Evolutionary conservation across 2,113 vertebrate species (phyloP).

Genomic region (Prinia subflava): DNA sequence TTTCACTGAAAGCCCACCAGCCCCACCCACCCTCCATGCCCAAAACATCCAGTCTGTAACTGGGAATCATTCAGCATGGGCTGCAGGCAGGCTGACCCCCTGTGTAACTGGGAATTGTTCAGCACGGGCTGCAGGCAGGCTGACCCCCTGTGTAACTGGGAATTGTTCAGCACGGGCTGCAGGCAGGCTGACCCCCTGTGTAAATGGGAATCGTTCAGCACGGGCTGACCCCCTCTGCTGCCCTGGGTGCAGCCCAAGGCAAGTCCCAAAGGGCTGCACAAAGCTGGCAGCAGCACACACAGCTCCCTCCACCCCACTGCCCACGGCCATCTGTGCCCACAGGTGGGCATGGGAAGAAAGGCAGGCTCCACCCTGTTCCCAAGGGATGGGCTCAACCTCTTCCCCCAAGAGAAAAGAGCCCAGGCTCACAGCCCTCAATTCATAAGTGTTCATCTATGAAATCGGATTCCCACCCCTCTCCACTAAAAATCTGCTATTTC

Average conservation of each 20-base stretch:
- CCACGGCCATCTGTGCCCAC: constrained; percentile 47
- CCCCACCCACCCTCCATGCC: neutral
- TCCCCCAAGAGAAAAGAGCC: constrained; percentile 18
- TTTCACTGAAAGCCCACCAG: neutral
- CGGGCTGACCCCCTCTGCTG: neutral
- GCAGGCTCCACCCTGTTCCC: constrained; percentile 9
- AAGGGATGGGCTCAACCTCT: constrained; percentile 2
- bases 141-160: neutral
- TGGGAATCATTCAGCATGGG: neutral
- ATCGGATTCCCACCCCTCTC: constrained; percentile 62
- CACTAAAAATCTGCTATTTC: constrained; percentile 63
- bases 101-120: neutral
- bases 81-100: neutral
- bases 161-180: neutral
- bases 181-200: neutral
- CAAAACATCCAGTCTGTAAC: neutral
- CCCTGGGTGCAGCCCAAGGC: constrained; percentile 18
- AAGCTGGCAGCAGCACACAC: neutral
- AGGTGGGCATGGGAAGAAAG: constrained; percentile 14
- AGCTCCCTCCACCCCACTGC: neutral
- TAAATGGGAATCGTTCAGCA: neutral
- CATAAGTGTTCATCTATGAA: constrained; percentile 64
- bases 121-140: neutral
- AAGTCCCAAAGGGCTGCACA: neutral
- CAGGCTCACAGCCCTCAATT: constrained; percentile 43